These are phyloP conservation scores for Amblyopsis hoosieri DNA, from an alignment of 2,797 vertebrate species.

Conservation along the genomic window DNA sequence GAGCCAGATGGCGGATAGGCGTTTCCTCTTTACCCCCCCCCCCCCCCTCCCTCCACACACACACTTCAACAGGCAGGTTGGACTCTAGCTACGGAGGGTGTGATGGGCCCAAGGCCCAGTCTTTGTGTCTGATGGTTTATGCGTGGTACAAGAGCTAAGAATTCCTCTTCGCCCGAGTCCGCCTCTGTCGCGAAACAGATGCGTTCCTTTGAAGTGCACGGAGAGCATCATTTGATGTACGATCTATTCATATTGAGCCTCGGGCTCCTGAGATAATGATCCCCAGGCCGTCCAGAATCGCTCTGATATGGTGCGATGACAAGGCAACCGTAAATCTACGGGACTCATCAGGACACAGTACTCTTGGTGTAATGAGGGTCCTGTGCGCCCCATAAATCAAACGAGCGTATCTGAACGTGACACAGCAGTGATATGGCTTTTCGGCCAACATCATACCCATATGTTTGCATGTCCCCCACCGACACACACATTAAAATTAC, in stretches of 20 bases:
- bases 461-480: not conserved
- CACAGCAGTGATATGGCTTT: slow-evolving; percentile 20
- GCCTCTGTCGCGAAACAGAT: slow-evolving; percentile 58
- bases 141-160: slow-evolving; percentile 21
- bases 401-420: slow-evolving; percentile 25
- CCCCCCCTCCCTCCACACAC: not conserved
- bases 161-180: slow-evolving; percentile 28
- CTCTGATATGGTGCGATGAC: slow-evolving; percentile 45
- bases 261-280: slow-evolving; percentile 41
- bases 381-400: slow-evolving; percentile 26
- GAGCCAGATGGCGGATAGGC: slow-evolving; percentile 12
- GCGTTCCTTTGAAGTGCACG: slow-evolving; percentile 66
- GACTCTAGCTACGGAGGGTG: slow-evolving; percentile 1
- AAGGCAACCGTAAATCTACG: slow-evolving; percentile 28
- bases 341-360: slow-evolving; percentile 41
- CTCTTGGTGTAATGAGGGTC: slow-evolving; percentile 43
- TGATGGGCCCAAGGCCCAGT: slow-evolving; percentile 14
- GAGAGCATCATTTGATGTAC: slow-evolving; percentile 58
- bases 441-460: not conserved
- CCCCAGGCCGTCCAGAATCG: slow-evolving; percentile 44
- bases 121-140: slow-evolving; percentile 20
- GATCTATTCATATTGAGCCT: slow-evolving; percentile 50
- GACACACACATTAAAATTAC: no score
- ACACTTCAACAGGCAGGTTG: not conserved
- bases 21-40: not conserved